phyloP scores from a whole-genome alignment of 2,888 invertebrate species.

The Megastigmus dorsalis region DNA sequence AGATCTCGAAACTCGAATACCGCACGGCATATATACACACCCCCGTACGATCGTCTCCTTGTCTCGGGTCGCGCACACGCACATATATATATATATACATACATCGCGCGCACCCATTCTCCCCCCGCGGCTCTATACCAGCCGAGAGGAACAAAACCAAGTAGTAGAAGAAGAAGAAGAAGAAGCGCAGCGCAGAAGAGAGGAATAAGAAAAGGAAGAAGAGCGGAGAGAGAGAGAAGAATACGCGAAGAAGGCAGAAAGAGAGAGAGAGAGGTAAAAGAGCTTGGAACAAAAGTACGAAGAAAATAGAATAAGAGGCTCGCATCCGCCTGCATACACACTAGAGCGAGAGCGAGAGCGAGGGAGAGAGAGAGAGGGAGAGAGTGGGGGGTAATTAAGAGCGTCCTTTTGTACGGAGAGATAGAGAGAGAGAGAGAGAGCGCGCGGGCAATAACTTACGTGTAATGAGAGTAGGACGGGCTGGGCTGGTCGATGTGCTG shows the following conservation, averaged over 20 bases:
- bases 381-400: slow-evolving; percentile 40
- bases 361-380: background rate
- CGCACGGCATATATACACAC: too few relatives aligned
- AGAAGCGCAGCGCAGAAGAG: background rate
- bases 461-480: slow-evolving; percentile 73
- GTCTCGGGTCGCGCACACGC: too few relatives aligned
- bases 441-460: slow-evolving; percentile 65
- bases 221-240: background rate
- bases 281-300: background rate
- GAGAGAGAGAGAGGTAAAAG: background rate
- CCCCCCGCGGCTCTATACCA: too few relatives aligned
- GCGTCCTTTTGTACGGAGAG: slow-evolving; percentile 42
- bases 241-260: background rate
- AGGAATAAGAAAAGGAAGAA: too few relatives aligned
- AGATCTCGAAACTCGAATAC: slow-evolving; percentile 47
- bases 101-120: too few relatives aligned
- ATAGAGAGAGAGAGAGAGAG: too few relatives aligned
- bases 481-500: slow-evolving; percentile 72
- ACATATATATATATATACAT: too few relatives aligned
- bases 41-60: too few relatives aligned
- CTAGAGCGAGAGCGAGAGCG: background rate
- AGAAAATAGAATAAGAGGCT: slow-evolving; percentile 19
- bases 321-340: background rate
- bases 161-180: slow-evolving; percentile 12
- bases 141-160: too few relatives aligned